A percentile compares a stretch with the other conserved stretches of the same genome.
Conservation (phyloP, 2,888 invertebrate genomes). For the Eupithecia centaureata region DNA sequence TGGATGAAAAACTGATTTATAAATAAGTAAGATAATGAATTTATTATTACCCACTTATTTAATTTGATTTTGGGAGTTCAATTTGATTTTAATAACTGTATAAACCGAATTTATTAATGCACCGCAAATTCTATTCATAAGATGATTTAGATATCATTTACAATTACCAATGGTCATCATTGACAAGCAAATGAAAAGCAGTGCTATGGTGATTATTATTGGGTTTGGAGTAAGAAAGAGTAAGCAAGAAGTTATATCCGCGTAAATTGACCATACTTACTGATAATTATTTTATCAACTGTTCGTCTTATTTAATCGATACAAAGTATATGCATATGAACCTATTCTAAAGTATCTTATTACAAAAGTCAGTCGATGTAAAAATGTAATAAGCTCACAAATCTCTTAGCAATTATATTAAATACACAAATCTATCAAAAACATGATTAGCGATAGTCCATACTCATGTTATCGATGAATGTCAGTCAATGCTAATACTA, state of each 20-base stretch:
- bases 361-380: conserved; percentile 33
- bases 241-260: conserved; percentile 16
- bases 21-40: conserved; percentile 51
- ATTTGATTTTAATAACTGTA: conserved; percentile 15
- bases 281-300: conserved; percentile 21
- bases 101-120: neutral
- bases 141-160: conserved; percentile 45
- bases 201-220: neutral
- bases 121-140: neutral
- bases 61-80: conserved; percentile 13
- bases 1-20: neutral
- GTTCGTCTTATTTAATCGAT: conserved; percentile 18
- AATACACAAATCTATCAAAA: conserved; percentile 36
- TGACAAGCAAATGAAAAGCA: conserved; percentile 43
- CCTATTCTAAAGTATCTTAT: conserved; percentile 6
- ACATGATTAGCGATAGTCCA: conserved; percentile 40
- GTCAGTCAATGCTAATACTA: conserved; percentile 47
- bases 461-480: conserved; percentile 35
- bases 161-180: conserved; percentile 52
- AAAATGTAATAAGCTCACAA: conserved; percentile 22
- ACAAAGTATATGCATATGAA: conserved; percentile 14
- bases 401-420: conserved; percentile 27
- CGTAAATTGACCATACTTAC: conserved; percentile 4
- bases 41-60: conserved; percentile 49
- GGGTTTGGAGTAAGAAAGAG: neutral